phyloP scores from a whole-genome alignment of 2,797 vertebrate species.

The Molossus alvarezi region DNA sequence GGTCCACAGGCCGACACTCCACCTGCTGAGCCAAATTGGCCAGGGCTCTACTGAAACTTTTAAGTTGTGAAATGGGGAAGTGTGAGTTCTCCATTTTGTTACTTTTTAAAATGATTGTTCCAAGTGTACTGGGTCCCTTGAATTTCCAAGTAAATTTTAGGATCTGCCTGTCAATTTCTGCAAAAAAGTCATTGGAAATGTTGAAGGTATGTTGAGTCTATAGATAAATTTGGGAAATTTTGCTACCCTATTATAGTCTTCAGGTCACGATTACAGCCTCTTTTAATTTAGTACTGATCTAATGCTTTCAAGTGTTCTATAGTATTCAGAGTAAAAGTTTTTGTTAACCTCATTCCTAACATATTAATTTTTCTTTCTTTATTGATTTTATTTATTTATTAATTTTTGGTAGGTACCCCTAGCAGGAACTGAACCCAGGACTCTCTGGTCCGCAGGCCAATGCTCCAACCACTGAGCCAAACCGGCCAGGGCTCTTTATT shows the following conservation, averaged over 20 bases:
- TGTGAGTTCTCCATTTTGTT: conserved; percentile 32
- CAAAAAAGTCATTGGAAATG: conserved; percentile 32
- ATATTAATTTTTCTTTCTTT: too few relatives aligned
- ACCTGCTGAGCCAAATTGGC: too few relatives aligned
- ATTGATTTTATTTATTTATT: too few relatives aligned
- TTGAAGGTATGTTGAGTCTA: conserved; percentile 4
- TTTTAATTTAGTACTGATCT: conserved; percentile 50
- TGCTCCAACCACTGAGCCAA: too few relatives aligned
- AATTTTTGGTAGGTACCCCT: too few relatives aligned
- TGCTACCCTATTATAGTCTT: not conserved
- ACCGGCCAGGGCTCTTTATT: too few relatives aligned
- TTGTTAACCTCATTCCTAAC: not conserved
- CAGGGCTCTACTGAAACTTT: not conserved
- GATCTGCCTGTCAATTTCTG: conserved; percentile 25
- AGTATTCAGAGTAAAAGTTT: conserved; percentile 38
- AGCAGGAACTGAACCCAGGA: too few relatives aligned
- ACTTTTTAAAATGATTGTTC: not conserved
- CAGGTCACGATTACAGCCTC: not conserved
- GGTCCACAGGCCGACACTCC: too few relatives aligned
- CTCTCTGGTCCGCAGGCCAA: too few relatives aligned
- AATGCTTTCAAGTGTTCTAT: conserved; percentile 2
- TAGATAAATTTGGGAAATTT: conserved; percentile 2
- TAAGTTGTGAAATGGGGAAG: not conserved
- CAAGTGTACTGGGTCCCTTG: not conserved
- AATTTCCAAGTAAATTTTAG: conserved; percentile 2